Percentiles rank a stretch among this genome's conserved stretches.
Conservation (phyloP, 1,140 invertebrate genomes). For the Littorina saxatilis region DNA sequence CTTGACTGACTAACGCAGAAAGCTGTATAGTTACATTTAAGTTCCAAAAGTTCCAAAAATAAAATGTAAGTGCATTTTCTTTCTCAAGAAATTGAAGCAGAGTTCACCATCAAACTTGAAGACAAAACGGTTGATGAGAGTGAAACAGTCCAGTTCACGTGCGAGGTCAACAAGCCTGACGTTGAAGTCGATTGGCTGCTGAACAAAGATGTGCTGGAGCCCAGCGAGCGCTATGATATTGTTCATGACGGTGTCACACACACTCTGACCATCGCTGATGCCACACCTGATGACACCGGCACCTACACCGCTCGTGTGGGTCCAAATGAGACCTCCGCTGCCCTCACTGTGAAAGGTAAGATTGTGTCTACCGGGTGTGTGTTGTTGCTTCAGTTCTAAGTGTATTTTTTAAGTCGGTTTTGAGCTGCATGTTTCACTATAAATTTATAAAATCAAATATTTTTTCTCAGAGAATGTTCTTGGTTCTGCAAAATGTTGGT, state of each 20-base stretch:
- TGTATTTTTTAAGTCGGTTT: too few relatives aligned
- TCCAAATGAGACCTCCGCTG: constrained; percentile 56
- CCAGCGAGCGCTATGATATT: constrained; percentile 55
- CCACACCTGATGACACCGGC: constrained; percentile 68
- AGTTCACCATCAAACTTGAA: constrained; percentile 62
- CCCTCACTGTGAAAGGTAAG: constrained; percentile 63
- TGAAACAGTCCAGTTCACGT: constrained; percentile 59
- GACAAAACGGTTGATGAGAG: constrained; percentile 62
- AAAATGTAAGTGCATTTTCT: neutral
- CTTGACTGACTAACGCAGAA: too few relatives aligned
- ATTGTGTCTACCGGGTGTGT: too few relatives aligned
- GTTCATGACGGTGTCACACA: constrained; percentile 63
- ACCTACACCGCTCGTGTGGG: constrained; percentile 62
- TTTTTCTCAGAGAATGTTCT: too few relatives aligned
- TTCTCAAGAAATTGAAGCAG: constrained; percentile 61
- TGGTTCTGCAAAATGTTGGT: too few relatives aligned
- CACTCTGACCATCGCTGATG: constrained; percentile 66
- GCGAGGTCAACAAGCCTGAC: constrained; percentile 93
- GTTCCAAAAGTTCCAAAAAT: too few relatives aligned
- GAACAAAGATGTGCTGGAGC: constrained; percentile 79
- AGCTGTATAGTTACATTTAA: too few relatives aligned
- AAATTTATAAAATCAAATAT: too few relatives aligned
- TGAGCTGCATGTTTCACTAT: too few relatives aligned
- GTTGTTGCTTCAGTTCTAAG: too few relatives aligned
- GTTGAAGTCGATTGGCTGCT: constrained; percentile 97